Conservation (phyloP, 2,113 vertebrate species). For the Calidris pygmaea region DNA sequence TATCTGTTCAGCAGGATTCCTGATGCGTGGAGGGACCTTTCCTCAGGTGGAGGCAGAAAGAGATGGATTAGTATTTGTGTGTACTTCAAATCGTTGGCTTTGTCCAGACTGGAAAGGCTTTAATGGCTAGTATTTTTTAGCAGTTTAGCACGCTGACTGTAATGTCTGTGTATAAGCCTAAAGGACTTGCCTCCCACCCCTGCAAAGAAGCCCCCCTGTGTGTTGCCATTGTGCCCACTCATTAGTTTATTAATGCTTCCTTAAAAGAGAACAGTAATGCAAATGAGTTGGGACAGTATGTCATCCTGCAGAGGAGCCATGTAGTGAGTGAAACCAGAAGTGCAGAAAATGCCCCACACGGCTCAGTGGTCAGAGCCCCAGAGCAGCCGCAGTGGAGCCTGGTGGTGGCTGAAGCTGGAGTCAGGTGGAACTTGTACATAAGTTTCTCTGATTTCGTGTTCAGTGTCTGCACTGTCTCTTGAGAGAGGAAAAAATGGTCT, state of each 20-base stretch:
- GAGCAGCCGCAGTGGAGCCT: background rate
- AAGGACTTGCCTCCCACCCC: rapidly evolving
- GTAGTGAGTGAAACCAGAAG: background rate
- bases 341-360: background rate
- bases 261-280: background rate
- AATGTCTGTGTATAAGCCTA: background rate
- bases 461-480: background rate
- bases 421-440: background rate
- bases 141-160: background rate
- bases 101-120: background rate
- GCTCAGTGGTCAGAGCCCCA: background rate
- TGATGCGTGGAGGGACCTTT: background rate
- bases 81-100: background rate
- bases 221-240: background rate
- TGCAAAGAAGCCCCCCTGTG: rapidly evolving
- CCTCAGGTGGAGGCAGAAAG: background rate
- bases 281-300: background rate
- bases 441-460: background rate
- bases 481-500: background rate
- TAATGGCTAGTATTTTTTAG: background rate
- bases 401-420: background rate
- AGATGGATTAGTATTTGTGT: background rate
- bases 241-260: background rate
- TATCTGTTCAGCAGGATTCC: background rate
- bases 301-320: background rate